Conservation (phyloP, 2,113 vertebrate genomes). For the Eurystomus gularis region DNA sequence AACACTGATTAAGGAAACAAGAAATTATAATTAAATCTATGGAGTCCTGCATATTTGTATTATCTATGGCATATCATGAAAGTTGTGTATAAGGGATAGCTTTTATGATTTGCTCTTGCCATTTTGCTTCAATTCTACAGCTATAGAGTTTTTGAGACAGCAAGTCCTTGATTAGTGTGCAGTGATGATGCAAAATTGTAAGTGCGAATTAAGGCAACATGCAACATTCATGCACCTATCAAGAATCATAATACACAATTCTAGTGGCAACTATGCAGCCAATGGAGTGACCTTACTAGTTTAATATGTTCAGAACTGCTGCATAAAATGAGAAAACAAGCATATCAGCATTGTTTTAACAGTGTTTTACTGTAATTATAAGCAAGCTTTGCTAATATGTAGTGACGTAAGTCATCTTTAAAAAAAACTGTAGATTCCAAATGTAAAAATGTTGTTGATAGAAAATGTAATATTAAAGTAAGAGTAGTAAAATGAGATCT, state of each 20-base stretch:
- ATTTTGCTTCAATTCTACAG: not conserved
- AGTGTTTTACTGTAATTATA: slow-evolving; percentile 1
- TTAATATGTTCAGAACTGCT: slow-evolving; percentile 32
- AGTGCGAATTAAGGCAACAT: not conserved
- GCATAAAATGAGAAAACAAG: slow-evolving; percentile 48
- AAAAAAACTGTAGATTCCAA: not conserved
- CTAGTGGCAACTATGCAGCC: not conserved
- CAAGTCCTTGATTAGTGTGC: not conserved
- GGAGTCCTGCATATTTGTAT: not conserved
- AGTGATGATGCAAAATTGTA: not conserved
- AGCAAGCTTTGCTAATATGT: not conserved
- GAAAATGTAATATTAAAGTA: not conserved
- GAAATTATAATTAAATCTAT: not conserved
- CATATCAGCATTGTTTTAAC: slow-evolving; percentile 10
- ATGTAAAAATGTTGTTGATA: not conserved
- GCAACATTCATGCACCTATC: not conserved
- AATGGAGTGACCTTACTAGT: slow-evolving; percentile 4
- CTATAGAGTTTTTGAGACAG: not conserved
- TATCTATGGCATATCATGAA: not conserved
- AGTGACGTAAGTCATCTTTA: not conserved
- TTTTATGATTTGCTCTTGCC: not conserved
- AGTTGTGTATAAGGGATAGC: not conserved
- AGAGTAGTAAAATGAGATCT: not conserved
- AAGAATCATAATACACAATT: not conserved
- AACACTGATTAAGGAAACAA: not conserved